phyloP scores from a whole-genome alignment of 2,113 vertebrate species.

The Menidia beryllina region DNA sequence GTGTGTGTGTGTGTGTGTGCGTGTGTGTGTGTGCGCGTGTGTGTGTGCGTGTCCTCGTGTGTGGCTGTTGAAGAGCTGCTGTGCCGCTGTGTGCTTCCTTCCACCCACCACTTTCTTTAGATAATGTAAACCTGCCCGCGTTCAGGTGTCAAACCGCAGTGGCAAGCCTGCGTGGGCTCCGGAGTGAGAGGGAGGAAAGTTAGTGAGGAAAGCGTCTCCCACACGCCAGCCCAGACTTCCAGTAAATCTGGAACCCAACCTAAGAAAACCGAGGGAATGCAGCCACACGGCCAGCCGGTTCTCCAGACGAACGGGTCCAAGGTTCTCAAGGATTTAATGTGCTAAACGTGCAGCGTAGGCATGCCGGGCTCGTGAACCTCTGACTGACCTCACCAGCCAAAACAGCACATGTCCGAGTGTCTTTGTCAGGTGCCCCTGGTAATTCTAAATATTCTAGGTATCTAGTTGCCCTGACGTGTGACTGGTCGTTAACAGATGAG shows the following conservation, averaged over 20 bases:
- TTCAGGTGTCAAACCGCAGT: conserved; percentile 70
- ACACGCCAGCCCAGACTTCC: conserved; percentile 11
- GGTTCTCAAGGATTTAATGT: conserved; percentile 25
- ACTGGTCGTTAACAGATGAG: too few relatives aligned
- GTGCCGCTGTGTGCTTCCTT: conserved; percentile 54
- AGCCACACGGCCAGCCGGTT: background rate
- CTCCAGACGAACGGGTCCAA: background rate
- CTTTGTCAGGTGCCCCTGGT: too few relatives aligned
- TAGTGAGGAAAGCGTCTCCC: conserved; percentile 31
- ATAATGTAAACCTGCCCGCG: conserved; percentile 56
- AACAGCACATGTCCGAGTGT: too few relatives aligned
- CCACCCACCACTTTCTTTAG: conserved; percentile 67
- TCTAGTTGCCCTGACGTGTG: too few relatives aligned
- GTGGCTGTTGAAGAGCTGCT: conserved; percentile 32
- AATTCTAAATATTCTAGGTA: too few relatives aligned
- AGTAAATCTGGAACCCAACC: conserved; percentile 28
- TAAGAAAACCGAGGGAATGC: background rate
- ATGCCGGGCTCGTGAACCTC: conserved; percentile 10
- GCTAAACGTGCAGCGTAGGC: conserved; percentile 8
- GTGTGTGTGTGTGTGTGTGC: conserved; percentile 10
- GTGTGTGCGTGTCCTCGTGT: background rate
- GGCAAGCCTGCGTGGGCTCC: conserved; percentile 63
- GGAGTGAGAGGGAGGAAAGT: conserved; percentile 23
- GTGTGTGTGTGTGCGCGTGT: conserved; percentile 28
- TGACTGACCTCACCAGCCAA: too few relatives aligned